Base-by-base conservation (phyloP, 2,113 vertebrate species). In the Oryzias melastigma region DNA sequence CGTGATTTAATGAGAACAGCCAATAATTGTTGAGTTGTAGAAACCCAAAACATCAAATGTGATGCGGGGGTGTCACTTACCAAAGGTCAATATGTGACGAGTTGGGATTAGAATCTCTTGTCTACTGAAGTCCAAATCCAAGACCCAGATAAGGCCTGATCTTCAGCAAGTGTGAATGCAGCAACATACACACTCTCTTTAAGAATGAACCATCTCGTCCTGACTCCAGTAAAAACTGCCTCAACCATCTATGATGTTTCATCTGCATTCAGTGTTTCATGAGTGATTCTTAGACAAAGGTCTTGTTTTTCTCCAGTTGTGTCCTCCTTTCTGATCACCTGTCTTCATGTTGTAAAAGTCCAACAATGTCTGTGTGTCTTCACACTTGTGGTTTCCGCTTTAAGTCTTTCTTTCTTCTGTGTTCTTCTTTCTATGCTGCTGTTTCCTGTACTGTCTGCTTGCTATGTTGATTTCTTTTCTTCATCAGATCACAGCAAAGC, bases 401-500 rank as follows among this genome's bases (percentile, higher is more conserved):
- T 47, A 62, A 62, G 43, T 69, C 43, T 61, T 68, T 75, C 22
- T 49, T 27, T 64, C 68, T 58, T 50, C 59, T 73, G 29, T 58
- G 52, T 61, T 12, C 68, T 65, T 61, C 45, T 73, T 71, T 73
- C 55, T 49, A 49, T 73, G 67, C 62, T 60, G 61, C 25, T 71
- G 45, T 78, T 76, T 65, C 62, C 25, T 77, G 56, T 58, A 6
- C 25, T 82, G 53, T 77, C 50, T 50, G 65, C 67, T 49, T 74
- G 56, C 63, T 68, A 22, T 79, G 70, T 70, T 81, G 80, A 75
- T 81, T 84, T 83, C 81, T 89, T 86, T 86, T 78, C 81, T 62
- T 87, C 81, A 77, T 89, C 90, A 92, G 91, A 91, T 91, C 90
- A 58, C 90, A 91, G 74, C 90, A 91, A 86, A 92, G 87, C 45